Evolutionary conservation across 2,113 vertebrate genomes (phyloP).

Genomic region (Isurus oxyrinchus): DNA sequence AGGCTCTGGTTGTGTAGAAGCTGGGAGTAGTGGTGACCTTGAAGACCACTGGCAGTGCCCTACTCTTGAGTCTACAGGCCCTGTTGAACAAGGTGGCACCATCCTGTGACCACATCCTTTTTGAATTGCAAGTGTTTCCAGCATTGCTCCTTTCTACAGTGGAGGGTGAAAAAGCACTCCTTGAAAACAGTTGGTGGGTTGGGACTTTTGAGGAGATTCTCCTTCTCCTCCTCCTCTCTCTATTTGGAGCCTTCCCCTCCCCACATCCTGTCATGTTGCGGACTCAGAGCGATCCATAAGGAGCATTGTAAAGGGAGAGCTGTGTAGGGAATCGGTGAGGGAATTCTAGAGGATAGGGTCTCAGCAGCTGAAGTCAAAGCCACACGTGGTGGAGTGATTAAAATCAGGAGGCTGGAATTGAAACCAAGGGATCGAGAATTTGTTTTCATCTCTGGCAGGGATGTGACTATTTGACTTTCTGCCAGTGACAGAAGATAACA

Average conservation of each 20-base stretch:
- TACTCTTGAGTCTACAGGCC: too few relatives aligned
- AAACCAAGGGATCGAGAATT: not conserved
- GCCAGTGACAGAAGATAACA: too few relatives aligned
- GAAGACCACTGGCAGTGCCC: too few relatives aligned
- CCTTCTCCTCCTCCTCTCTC: not conserved
- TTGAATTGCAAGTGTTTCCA: not conserved
- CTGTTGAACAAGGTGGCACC: not conserved
- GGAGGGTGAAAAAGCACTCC: too few relatives aligned
- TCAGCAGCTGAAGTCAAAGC: not conserved
- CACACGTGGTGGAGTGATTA: not conserved
- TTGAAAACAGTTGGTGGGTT: too few relatives aligned
- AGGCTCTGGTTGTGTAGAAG: too few relatives aligned
- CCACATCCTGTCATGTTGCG: not conserved
- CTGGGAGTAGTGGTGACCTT: too few relatives aligned
- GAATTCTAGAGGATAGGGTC: not conserved
- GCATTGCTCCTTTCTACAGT: not conserved
- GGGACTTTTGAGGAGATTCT: not conserved
- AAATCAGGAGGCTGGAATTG: not conserved
- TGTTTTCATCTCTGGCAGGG: not conserved
- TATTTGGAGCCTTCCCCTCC: too few relatives aligned
- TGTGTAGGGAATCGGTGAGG: not conserved
- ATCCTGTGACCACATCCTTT: not conserved
- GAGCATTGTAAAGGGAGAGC: not conserved
- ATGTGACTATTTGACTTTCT: not conserved
- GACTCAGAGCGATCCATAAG: not conserved